Conservation (phyloP, 2,888 invertebrate species). For the Nephrotoma flavescens region DNA sequence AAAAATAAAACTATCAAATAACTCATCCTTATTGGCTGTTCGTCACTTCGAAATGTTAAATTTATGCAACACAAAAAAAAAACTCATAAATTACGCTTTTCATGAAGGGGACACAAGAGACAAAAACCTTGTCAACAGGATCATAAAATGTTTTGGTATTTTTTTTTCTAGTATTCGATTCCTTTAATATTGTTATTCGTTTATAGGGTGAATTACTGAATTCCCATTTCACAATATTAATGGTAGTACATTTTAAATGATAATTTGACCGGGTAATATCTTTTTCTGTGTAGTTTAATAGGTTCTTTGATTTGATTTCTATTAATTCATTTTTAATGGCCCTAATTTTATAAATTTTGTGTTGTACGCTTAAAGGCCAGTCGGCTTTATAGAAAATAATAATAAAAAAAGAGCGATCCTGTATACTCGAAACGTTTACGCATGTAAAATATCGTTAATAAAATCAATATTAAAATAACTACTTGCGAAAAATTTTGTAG, state of each 20-base stretch:
- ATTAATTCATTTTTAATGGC: too few species aligned
- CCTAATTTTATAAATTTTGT: too few species aligned
- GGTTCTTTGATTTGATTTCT: not conserved
- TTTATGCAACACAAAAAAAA: not conserved
- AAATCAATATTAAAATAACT: too few species aligned
- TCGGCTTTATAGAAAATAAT: too few species aligned
- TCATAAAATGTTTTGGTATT: not conserved
- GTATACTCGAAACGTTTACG: too few species aligned
- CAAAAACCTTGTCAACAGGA: not conserved
- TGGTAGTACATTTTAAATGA: not conserved
- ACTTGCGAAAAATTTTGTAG: too few species aligned
- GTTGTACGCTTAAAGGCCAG: too few species aligned
- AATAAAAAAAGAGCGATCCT: too few species aligned
- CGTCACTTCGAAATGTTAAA: not conserved
- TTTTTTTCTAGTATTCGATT: not conserved
- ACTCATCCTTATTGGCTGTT: not conserved
- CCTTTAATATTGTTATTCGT: not conserved
- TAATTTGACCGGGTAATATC: not conserved
- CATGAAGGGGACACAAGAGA: not conserved
- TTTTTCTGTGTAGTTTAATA: not conserved
- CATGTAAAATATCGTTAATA: too few species aligned
- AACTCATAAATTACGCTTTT: not conserved
- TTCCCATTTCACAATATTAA: not conserved
- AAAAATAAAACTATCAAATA: not conserved
- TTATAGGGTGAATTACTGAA: not conserved